phyloP scores from a whole-genome alignment of 2,797 vertebrate species.

The Myotis planiceps region DNA sequence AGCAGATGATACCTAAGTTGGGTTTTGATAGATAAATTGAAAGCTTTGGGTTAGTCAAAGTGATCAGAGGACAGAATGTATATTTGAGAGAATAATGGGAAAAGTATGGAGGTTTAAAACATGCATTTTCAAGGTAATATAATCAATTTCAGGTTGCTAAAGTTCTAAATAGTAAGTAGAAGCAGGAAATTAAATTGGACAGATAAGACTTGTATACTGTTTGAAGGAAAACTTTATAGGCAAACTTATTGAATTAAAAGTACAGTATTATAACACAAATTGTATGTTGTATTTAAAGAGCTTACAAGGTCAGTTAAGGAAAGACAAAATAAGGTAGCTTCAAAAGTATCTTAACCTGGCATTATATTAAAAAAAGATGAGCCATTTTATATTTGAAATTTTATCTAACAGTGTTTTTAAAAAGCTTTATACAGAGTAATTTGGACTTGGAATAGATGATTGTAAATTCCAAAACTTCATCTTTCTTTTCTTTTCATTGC shows the following conservation, averaged over 20 bases:
- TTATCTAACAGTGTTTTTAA: not conserved
- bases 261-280: not conserved
- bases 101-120: not conserved
- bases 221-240: not conserved
- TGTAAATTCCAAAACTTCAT: not conserved
- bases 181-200: not conserved
- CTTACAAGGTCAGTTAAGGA: not conserved
- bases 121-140: not conserved
- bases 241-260: not conserved
- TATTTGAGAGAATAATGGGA: not conserved
- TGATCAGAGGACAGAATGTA: not conserved
- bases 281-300: not conserved
- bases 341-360: not conserved
- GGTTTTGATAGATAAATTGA: not conserved
- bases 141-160: not conserved
- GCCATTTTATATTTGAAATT: slow-evolving; percentile 40
- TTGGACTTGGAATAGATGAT: not conserved
- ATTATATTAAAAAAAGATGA: not conserved
- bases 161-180: not conserved
- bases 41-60: not conserved
- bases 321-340: slow-evolving; percentile 11
- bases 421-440: not conserved
- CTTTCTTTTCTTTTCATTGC: not conserved
- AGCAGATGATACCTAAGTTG: not conserved
- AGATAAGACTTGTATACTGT: not conserved